Evolutionary conservation across 2,113 vertebrate genomes (phyloP), one percentile per base, ranked within the genome.

Genomic region (Burhinus bistriatus): DNA sequence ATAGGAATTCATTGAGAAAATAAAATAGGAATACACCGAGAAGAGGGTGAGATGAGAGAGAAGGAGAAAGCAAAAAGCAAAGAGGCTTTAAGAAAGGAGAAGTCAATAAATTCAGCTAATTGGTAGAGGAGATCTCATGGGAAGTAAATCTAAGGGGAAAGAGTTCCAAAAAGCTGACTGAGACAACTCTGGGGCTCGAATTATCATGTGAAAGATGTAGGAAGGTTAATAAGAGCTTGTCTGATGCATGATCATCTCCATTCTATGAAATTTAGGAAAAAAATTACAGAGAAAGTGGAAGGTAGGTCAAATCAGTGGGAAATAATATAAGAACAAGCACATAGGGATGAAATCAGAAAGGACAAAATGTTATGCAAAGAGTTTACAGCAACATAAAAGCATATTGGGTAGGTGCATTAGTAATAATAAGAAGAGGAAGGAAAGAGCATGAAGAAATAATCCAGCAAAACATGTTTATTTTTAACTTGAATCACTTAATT

Each of bases 381-480:
- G 82, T 87, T 89, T 84, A 57, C 14, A 76, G 44, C 16, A 72
- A 29, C 76, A 79, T 52, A 40, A 87, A 94, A 79, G 21, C 44
- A 65, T 61, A 87, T 57, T 85, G 44, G 16, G 6, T 44, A 87
- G 69, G 54, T 83, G 52, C 23, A 65, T 69, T 87, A 89, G 58
- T 71, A 96, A 83, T 79, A 84, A 87, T 2, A 92, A 79, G 1
- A 91, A 49, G 42, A 75, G 47, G 77, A 95, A 94, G 70, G 47
- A 83, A 79, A 85, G 30, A 90, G 44, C 52, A 49, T 57, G 66
- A 93, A 94, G 82, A 93, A 93, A 87, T 69, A 95, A 91, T 30
- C 30, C 70, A 80, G 87, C 21, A 97, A 96, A 96, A 96, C 57
- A 85, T 85, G 78, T 96, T 96, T 96, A 89, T 95, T 96, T 96